These are phyloP conservation scores for Heliangelus exortis DNA, from an alignment of 2,797 vertebrate genomes.

Conservation along the genomic window DNA sequence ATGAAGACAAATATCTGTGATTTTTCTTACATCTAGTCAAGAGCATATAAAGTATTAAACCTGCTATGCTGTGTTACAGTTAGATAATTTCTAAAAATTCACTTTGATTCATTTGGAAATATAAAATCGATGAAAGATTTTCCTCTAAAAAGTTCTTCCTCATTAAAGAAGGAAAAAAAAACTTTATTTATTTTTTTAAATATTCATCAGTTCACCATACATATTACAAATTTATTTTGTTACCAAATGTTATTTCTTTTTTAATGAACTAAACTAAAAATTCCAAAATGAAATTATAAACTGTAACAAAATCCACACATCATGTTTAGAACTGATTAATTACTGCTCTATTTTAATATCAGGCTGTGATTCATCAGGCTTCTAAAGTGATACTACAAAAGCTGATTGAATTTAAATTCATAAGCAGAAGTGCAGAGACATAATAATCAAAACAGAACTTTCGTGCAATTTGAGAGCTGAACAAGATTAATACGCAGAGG, in stretches of 20 bases:
- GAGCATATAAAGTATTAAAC: background rate
- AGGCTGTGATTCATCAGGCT: background rate
- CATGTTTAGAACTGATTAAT: slow-evolving; percentile 37
- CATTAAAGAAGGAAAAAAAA: background rate
- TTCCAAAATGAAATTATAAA: slow-evolving; percentile 10
- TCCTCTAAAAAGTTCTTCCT: background rate
- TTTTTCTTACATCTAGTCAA: background rate
- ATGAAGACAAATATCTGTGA: background rate
- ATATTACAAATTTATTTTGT: slow-evolving; percentile 15
- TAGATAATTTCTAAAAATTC: background rate
- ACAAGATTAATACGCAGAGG: background rate
- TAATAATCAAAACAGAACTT: background rate
- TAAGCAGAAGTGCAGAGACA: background rate
- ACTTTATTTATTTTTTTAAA: background rate
- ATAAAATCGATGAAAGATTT: background rate
- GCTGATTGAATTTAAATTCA: slow-evolving; percentile 28
- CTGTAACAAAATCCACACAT: slow-evolving; percentile 39
- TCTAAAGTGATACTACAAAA: background rate
- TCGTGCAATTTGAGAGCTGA: background rate
- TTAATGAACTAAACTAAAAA: slow-evolving; percentile 3
- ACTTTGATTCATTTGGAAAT: background rate
- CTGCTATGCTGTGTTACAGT: background rate
- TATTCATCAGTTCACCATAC: background rate
- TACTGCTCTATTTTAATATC: slow-evolving; percentile 30
- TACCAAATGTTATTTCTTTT: background rate